Evolutionary conservation across 2,888 invertebrate species (phyloP).

Genomic region (Drosophila multiciliata): DNA sequence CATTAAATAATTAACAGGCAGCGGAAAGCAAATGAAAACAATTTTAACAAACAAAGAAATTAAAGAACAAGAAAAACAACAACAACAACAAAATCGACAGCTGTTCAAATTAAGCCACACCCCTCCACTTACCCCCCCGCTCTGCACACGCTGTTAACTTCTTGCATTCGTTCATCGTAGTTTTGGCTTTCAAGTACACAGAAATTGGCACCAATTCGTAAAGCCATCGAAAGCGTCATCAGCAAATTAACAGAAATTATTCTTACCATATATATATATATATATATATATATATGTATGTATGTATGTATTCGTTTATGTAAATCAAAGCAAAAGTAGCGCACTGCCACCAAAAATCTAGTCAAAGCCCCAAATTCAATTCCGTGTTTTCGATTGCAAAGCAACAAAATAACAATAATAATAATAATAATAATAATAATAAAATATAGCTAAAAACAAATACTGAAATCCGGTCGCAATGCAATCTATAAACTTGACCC

Average conservation of each 20-base stretch:
- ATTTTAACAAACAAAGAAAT: neutral
- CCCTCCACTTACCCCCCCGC: neutral
- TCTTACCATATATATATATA: conserved; percentile 6
- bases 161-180: neutral
- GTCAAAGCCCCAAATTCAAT: conserved; percentile 37
- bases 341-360: conserved; percentile 34
- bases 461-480: conserved; percentile 53
- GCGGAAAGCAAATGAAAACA: conserved; percentile 21
- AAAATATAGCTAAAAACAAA: neutral
- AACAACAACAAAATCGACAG: conserved; percentile 31
- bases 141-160: neutral
- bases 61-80: conserved; percentile 10
- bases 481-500: conserved; percentile 78
- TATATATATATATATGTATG: conserved; percentile 2
- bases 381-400: conserved; percentile 61
- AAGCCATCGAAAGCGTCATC: conserved; percentile 30
- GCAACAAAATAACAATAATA: conserved; percentile 19
- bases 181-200: conserved; percentile 49
- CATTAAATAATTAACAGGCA: conserved; percentile 56
- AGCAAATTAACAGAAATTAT: conserved; percentile 54
- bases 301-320: neutral
- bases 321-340: conserved; percentile 32
- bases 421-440: neutral
- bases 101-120: conserved; percentile 52
- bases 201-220: conserved; percentile 68